Conservation (phyloP, 2,888 invertebrate genomes). For the Lamellibrachia satsuma region DNA sequence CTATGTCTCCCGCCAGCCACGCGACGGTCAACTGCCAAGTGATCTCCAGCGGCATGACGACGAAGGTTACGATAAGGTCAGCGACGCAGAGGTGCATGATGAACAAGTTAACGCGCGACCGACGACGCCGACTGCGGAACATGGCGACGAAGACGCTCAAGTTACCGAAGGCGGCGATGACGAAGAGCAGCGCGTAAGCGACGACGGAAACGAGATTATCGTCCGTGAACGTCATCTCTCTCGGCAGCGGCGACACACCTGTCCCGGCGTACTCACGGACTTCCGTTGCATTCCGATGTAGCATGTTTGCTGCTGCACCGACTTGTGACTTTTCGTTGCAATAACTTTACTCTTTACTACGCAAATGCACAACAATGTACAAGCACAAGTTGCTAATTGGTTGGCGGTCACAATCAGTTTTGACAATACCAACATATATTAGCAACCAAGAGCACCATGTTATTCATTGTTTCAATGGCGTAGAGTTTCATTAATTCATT, state of each 20-base stretch:
- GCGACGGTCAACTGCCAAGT: constrained; percentile 79
- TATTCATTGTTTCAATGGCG: not conserved
- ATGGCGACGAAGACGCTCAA: constrained; percentile 35
- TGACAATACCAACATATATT: not conserved
- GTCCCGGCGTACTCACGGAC: not conserved
- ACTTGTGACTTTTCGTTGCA: not conserved
- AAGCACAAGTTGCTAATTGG: not conserved
- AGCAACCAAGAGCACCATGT: not conserved
- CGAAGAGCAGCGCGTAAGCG: constrained; percentile 24
- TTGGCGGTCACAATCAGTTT: not conserved
- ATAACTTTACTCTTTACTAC: not conserved
- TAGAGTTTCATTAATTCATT: not conserved
- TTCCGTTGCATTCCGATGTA: not conserved
- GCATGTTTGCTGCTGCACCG: not conserved
- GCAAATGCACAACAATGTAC: not conserved
- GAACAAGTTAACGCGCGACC: constrained; percentile 34
- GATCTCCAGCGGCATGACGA: constrained; percentile 77
- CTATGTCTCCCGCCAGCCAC: constrained; percentile 79
- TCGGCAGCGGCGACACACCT: not conserved
- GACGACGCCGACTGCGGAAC: constrained; percentile 35
- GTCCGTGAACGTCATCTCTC: not conserved
- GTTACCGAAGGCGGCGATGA: constrained; percentile 34
- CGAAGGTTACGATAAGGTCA: constrained; percentile 81
- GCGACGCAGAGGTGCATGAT: constrained; percentile 78
- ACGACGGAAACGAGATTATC: not conserved